Evolutionary conservation across 2,113 vertebrate species (phyloP).

Genomic region (Empidonax alnorum): DNA sequence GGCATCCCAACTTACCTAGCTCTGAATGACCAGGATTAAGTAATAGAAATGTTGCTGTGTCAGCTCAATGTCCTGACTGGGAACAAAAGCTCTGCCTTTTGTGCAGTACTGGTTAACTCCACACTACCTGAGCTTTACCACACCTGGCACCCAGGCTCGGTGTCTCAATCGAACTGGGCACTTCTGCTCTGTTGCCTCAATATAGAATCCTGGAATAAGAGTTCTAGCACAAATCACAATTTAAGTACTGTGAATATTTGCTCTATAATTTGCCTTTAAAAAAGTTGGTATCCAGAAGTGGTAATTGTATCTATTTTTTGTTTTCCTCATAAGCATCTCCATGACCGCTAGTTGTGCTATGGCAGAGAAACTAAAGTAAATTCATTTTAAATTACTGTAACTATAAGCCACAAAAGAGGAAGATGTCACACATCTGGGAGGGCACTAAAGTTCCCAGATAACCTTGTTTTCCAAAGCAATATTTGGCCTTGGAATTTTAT

Average conservation of each 20-base stretch:
- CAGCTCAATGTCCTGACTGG: not conserved
- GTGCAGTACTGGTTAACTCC: not conserved
- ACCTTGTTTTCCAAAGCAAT: not conserved
- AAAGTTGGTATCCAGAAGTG: not conserved
- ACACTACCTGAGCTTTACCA: rapidly evolving
- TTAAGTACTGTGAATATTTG: not conserved
- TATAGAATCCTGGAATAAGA: not conserved
- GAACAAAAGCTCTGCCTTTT: not conserved
- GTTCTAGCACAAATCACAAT: not conserved
- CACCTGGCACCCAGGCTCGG: rapidly evolving
- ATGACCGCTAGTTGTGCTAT: not conserved
- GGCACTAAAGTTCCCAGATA: not conserved
- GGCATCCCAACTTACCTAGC: not conserved
- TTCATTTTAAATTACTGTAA: not conserved
- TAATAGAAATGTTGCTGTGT: not conserved
- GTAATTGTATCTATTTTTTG: not conserved
- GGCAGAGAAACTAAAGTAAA: not conserved
- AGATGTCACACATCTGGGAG: not conserved
- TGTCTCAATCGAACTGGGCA: not conserved
- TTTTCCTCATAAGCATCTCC: not conserved
- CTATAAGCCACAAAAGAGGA: not conserved
- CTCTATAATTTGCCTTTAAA: not conserved
- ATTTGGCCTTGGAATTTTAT: not conserved
- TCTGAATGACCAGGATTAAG: not conserved
- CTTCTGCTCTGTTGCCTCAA: not conserved